Percentiles rank a stretch among this genome's conserved stretches.
Conservation (phyloP, 2,113 vertebrate genomes). For the Psilopsiagon aymara region DNA sequence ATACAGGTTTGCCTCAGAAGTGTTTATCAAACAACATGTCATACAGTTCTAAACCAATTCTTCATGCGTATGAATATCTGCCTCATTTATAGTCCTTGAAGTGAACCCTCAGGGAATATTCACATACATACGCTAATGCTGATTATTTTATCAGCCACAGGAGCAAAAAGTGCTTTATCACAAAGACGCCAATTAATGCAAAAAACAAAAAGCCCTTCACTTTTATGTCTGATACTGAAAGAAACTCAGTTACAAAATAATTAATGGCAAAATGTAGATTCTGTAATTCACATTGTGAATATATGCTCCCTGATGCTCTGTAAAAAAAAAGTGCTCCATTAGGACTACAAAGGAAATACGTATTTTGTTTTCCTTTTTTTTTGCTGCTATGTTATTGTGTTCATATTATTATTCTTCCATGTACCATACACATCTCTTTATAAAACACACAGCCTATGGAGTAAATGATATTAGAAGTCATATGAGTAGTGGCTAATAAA, state of each 20-base stretch:
- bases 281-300: constrained; percentile 3
- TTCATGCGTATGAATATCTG: neutral
- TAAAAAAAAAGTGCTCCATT: neutral
- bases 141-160: constrained; percentile 52
- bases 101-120: constrained; percentile 39
- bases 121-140: neutral
- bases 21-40: constrained; percentile 53
- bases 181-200: constrained; percentile 57
- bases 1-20: constrained; percentile 1
- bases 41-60: constrained; percentile 34
- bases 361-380: neutral
- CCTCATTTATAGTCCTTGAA: constrained; percentile 57
- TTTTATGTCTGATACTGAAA: constrained; percentile 58
- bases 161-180: constrained; percentile 47
- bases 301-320: neutral
- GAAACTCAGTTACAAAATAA: constrained; percentile 48
- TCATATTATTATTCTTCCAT: neutral
- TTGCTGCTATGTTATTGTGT: neutral
- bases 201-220: constrained; percentile 48
- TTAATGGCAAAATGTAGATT: constrained; percentile 38
- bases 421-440: neutral
- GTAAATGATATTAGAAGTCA: neutral
- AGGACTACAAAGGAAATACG: constrained; percentile 21
- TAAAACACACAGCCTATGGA: neutral
- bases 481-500: neutral